These are phyloP conservation scores for Peromyscus melanophrys DNA, from an alignment of 2,797 vertebrate species.

Conservation along the genomic window DNA sequence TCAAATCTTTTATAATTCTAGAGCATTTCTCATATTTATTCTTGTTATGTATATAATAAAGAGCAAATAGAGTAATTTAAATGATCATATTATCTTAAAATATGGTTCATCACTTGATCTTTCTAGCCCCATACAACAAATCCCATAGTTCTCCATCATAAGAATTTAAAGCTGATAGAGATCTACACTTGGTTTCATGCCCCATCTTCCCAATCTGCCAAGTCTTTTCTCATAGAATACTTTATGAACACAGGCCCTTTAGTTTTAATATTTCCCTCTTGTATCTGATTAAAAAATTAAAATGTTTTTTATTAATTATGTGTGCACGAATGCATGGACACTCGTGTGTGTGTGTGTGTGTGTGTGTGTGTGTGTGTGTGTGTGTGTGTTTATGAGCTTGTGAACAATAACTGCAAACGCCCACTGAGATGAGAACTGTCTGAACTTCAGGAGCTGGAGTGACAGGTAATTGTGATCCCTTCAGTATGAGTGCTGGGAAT, in stretches of 20 bases:
- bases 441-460: neutral
- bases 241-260: neutral
- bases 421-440: neutral
- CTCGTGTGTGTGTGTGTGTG: too few species aligned
- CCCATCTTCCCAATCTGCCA: neutral
- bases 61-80: neutral
- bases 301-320: neutral
- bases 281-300: neutral
- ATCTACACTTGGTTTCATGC: neutral
- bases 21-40: neutral
- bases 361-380: too few species aligned
- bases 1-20: neutral
- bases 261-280: neutral
- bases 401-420: neutral
- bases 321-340: neutral
- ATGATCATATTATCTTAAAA: neutral
- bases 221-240: neutral
- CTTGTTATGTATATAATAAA: neutral
- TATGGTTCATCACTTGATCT: neutral
- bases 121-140: neutral
- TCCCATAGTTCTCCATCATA: neutral
- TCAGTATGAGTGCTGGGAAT: neutral
- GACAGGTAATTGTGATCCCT: neutral
- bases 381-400: neutral
- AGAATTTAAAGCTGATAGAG: neutral